Conservation (phyloP, 2,797 vertebrate species). For the Eleutherodactylus coqui region DNA sequence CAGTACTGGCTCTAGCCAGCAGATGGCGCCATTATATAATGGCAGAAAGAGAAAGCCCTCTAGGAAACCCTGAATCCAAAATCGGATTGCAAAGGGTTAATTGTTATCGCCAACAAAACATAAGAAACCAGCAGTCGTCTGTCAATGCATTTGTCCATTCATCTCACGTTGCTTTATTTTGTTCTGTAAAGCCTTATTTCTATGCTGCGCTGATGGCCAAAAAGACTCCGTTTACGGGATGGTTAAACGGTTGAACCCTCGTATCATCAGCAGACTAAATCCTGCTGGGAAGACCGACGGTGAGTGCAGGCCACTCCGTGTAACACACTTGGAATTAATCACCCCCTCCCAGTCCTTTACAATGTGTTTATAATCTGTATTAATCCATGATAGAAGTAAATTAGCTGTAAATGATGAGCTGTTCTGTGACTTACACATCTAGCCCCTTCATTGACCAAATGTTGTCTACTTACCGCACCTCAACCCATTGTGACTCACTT, state of each 20-base stretch:
- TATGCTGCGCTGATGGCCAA: conserved; percentile 85
- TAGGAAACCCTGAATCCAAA: too few relatives aligned
- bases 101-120: background rate
- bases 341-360: conserved; percentile 64
- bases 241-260: conserved; percentile 82
- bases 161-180: conserved; percentile 77
- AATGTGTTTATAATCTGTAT: conserved; percentile 64
- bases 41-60: too few relatives aligned
- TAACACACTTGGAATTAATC: conserved; percentile 64
- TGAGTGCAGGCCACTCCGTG: conserved; percentile 84
- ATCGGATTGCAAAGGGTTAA: too few relatives aligned
- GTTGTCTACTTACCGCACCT: background rate
- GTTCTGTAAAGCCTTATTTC: conserved; percentile 87
- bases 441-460: background rate
- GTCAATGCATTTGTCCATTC: conserved; percentile 50
- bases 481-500: background rate
- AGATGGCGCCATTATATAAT: too few relatives aligned
- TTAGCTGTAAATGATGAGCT: background rate
- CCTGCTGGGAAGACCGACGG: conserved; percentile 84
- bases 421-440: conserved; percentile 6
- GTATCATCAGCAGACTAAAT: conserved; percentile 86
- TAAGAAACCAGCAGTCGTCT: background rate
- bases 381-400: conserved; percentile 65
- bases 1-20: too few relatives aligned
- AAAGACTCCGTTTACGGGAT: conserved; percentile 82